Evolutionary conservation across 2,113 vertebrate genomes (phyloP).

Genomic region (Zonotrichia leucophrys): DNA sequence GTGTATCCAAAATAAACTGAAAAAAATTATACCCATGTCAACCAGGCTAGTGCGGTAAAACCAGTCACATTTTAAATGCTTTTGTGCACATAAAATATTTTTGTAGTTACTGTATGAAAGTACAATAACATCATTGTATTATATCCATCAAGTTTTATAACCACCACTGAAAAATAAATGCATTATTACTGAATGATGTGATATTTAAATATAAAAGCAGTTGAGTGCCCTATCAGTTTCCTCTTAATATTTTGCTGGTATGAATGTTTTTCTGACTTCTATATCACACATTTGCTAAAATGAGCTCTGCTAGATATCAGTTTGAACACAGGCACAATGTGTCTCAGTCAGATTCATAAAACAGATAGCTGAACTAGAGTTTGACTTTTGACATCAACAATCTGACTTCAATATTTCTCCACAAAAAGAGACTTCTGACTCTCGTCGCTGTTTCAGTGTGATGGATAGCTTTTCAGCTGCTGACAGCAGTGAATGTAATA

Average conservation of each 20-base stretch:
- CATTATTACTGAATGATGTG: constrained; percentile 72
- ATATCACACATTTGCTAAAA: constrained; percentile 83
- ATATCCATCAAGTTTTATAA: constrained; percentile 41
- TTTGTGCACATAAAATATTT: constrained; percentile 23
- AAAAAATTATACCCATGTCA: not conserved
- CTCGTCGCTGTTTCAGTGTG: constrained; percentile 70
- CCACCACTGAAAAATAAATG: constrained; percentile 59
- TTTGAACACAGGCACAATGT: constrained; percentile 80
- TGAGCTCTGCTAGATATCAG: constrained; percentile 81
- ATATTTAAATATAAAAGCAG: constrained; percentile 75
- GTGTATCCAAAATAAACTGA: not conserved
- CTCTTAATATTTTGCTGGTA: constrained; percentile 74
- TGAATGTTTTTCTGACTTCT: constrained; percentile 80
- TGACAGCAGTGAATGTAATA: constrained; percentile 75
- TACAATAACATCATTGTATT: not conserved
- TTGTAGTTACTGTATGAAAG: not conserved
- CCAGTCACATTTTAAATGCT: not conserved
- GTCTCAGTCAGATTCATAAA: constrained; percentile 83
- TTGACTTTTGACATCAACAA: constrained; percentile 85
- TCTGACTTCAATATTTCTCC: constrained; percentile 84
- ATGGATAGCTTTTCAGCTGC: constrained; percentile 80
- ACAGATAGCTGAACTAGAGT: constrained; percentile 81
- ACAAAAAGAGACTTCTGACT: constrained; percentile 77
- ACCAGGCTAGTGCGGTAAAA: not conserved
- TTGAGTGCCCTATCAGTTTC: constrained; percentile 78